These are phyloP conservation scores for Ciconia boyciana DNA, from an alignment of 2,113 vertebrate genomes.

Conservation along the genomic window DNA sequence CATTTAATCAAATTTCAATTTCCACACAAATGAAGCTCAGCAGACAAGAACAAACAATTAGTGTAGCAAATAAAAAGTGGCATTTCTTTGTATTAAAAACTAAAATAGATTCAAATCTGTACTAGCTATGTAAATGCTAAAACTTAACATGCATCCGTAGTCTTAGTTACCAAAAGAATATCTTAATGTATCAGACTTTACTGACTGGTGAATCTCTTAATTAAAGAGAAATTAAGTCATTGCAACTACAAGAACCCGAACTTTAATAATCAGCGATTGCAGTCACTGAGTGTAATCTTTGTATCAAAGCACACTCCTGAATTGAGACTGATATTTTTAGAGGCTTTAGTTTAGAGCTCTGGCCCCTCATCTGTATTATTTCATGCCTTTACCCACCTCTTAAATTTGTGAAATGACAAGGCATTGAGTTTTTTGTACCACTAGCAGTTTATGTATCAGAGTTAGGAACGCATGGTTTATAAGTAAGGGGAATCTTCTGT, in stretches of 20 bases:
- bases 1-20: constrained; percentile 20
- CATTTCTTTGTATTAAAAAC: not conserved
- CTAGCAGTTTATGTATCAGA: not conserved
- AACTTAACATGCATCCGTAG: not conserved
- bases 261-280: not conserved
- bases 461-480: not conserved
- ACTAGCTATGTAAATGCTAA: not conserved
- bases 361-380: not conserved
- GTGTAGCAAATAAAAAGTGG: not conserved
- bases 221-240: not conserved
- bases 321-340: not conserved
- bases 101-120: not conserved
- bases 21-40: not conserved
- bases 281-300: not conserved
- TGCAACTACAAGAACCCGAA: not conserved
- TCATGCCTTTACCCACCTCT: not conserved
- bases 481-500: not conserved
- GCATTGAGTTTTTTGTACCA: not conserved
- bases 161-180: not conserved
- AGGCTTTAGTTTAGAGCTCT: not conserved
- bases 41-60: constrained; percentile 4
- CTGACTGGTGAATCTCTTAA: not conserved
- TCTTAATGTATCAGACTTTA: not conserved
- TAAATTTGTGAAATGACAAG: not conserved
- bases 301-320: not conserved